Evolutionary conservation across 1,140 invertebrate species (phyloP).

Genomic region (Leptopilina boulardi): DNA sequence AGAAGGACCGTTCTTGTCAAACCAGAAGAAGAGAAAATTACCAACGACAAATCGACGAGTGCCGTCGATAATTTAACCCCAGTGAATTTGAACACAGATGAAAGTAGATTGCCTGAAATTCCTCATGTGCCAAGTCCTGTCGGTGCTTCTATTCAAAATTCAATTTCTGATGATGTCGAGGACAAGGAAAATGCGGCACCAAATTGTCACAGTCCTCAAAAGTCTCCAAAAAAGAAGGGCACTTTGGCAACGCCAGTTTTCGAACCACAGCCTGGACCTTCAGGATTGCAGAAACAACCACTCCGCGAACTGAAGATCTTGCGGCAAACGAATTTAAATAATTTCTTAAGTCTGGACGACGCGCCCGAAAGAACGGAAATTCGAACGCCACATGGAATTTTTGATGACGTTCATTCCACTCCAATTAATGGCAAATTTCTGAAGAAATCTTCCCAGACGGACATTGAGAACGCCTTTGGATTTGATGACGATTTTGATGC

Average conservation of each 20-base stretch:
- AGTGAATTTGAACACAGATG: neutral
- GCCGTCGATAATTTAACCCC: neutral
- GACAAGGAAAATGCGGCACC: conserved; percentile 34
- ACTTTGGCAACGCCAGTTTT: conserved; percentile 9
- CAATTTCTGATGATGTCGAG: conserved; percentile 7
- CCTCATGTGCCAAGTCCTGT: too few relatives aligned
- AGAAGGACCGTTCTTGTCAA: neutral
- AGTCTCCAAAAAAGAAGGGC: conserved; percentile 35
- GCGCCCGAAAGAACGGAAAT: conserved; percentile 58
- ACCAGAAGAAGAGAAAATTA: conserved; percentile 34
- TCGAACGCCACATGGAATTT: conserved; percentile 61
- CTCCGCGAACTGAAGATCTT: conserved; percentile 42
- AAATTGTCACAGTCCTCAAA: conserved; percentile 45
- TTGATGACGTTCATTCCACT: conserved; percentile 58
- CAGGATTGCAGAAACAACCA: conserved; percentile 39
- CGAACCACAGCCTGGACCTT: conserved; percentile 51
- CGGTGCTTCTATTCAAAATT: neutral
- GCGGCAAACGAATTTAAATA: conserved; percentile 63
- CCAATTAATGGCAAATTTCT: conserved; percentile 47
- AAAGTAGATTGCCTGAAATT: neutral
- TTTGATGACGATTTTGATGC: conserved; percentile 54
- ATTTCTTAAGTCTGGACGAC: conserved; percentile 61
- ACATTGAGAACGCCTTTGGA: conserved; percentile 60
- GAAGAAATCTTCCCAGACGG: conserved; percentile 36
- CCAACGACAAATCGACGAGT: conserved; percentile 37